These are phyloP conservation scores for Manacus vitellinus DNA, from an alignment of 2,113 vertebrate species.

Conservation along the genomic window DNA sequence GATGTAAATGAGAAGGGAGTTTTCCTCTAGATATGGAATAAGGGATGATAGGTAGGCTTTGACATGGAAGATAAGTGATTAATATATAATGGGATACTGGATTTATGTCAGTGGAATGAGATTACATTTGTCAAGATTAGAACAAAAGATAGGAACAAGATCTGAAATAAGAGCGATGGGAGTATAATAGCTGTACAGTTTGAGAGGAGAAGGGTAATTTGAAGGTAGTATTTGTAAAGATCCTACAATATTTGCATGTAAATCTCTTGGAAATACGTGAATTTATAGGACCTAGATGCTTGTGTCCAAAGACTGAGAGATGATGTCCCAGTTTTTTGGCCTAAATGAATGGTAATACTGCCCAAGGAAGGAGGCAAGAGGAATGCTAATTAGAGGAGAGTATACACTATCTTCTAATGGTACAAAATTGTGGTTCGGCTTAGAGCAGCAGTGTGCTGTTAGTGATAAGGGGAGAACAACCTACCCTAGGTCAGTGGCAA, in stretches of 20 bases:
- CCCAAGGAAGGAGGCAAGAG: not conserved
- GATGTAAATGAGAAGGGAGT: slow-evolving; percentile 1
- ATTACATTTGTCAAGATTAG: slow-evolving; percentile 55
- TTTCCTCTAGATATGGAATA: slow-evolving; percentile 21
- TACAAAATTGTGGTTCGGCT: not conserved
- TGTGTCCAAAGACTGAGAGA: not conserved
- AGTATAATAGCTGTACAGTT: not conserved
- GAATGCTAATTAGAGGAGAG: not conserved
- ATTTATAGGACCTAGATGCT: not conserved
- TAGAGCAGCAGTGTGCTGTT: not conserved
- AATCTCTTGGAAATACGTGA: not conserved
- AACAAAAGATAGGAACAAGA: slow-evolving; percentile 30
- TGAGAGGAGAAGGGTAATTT: not conserved
- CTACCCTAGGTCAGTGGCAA: not conserved
- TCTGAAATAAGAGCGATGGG: not conserved
- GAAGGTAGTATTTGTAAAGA: not conserved
- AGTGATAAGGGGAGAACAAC: not conserved
- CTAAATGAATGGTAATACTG: not conserved
- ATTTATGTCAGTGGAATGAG: slow-evolving; percentile 33
- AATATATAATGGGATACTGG: slow-evolving; percentile 49
- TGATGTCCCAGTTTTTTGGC: fast-evolving
- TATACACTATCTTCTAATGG: not conserved
- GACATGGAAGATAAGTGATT: slow-evolving; percentile 56
- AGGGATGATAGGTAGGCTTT: slow-evolving; percentile 50
- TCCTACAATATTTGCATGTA: not conserved